Conservation (phyloP, 1,140 invertebrate species). For the Drosophila watanabei region DNA sequence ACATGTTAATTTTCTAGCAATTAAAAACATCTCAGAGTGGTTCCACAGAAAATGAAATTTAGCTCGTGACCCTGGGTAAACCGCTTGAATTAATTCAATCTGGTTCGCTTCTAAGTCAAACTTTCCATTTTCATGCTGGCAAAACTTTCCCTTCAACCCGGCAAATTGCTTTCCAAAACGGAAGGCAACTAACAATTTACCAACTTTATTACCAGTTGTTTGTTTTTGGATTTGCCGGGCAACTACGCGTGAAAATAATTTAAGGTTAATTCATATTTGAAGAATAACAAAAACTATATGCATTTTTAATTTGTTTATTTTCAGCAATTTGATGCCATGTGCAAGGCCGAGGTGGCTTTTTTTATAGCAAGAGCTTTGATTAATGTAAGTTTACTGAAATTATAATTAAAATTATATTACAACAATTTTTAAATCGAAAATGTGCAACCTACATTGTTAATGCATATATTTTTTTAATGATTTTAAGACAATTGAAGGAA, state of each 20-base stretch:
- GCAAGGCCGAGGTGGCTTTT: constrained; percentile 91
- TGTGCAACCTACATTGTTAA: too few relatives aligned
- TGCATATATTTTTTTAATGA: too few relatives aligned
- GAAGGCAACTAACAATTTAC: constrained; percentile 25
- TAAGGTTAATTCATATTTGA: constrained; percentile 27
- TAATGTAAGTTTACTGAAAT: constrained; percentile 87
- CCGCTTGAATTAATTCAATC: constrained; percentile 36
- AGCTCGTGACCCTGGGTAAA: constrained; percentile 13
- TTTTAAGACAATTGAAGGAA: too few relatives aligned
- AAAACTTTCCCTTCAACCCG: constrained; percentile 2
- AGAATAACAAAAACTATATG: constrained; percentile 15
- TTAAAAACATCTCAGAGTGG: constrained; percentile 13
- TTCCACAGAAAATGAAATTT: constrained; percentile 11
- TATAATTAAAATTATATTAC: too few relatives aligned
- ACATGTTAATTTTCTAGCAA: constrained; percentile 9
- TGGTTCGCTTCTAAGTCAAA: constrained; percentile 18
- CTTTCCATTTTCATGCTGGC: constrained; percentile 37
- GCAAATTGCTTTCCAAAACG: constrained; percentile 43
- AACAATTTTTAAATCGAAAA: too few relatives aligned
- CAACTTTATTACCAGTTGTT: constrained; percentile 41
- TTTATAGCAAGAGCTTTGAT: constrained; percentile 89
- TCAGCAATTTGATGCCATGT: constrained; percentile 91
- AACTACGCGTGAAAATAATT: constrained; percentile 20
- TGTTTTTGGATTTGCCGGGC: constrained; percentile 22
- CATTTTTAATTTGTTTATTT: constrained; percentile 72